Evolutionary conservation across 2,888 invertebrate genomes (phyloP).

Genomic region (Epirrhoe tristata): DNA sequence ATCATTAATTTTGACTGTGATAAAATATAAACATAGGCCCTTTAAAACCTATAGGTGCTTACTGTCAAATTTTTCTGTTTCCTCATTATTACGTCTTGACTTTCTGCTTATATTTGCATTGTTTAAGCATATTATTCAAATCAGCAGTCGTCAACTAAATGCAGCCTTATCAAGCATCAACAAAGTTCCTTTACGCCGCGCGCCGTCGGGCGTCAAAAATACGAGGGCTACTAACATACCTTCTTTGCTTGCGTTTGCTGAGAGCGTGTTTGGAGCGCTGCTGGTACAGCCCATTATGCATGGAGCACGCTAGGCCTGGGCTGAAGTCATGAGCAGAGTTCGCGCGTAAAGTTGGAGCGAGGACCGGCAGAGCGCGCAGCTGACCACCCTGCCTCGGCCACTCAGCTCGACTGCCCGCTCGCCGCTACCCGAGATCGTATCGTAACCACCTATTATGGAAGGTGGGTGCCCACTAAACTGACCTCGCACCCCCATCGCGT

Average conservation of each 20-base stretch:
- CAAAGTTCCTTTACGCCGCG: conserved; percentile 2
- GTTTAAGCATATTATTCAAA: neutral
- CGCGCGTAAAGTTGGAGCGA: conserved; percentile 36
- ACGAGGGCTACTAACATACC: conserved; percentile 43
- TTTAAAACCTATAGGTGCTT: no score
- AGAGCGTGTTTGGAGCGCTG: conserved; percentile 71
- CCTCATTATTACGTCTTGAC: neutral
- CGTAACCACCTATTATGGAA: conserved; percentile 77
- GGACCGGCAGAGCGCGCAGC: conserved; percentile 39
- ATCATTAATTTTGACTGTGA: no score
- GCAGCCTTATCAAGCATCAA: neutral
- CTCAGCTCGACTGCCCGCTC: conserved; percentile 65
- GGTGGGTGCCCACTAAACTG: conserved; percentile 80
- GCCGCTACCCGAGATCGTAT: conserved; percentile 70
- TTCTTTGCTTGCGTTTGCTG: conserved; percentile 61
- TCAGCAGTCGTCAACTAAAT: neutral
- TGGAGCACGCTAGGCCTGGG: conserved; percentile 41
- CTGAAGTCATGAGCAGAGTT: conserved; percentile 47
- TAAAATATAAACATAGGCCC: no score
- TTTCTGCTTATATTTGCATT: neutral
- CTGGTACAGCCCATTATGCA: conserved; percentile 80
- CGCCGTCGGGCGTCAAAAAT: neutral
- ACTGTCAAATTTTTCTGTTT: neutral
- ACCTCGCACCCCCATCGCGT: conserved; percentile 85
- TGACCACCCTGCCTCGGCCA: conserved; percentile 65